Base-by-base conservation (phyloP, 2,888 invertebrate genomes). In the Diarsia rubi region DNA sequence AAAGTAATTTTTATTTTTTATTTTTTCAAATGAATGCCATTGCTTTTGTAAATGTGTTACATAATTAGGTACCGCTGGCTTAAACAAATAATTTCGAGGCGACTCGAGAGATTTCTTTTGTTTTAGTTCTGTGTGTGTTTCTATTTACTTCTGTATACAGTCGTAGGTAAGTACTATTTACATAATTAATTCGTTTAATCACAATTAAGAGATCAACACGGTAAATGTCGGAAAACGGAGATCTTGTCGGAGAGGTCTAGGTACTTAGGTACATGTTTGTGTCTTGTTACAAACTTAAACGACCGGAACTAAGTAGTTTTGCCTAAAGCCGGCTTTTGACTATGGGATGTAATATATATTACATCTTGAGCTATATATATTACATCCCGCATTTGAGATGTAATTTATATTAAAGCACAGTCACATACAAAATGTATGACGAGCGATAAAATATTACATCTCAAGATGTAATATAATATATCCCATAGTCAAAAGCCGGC, bases 171-270 rank as follows among this genome's bases (percentile, higher is more conserved):
- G 27, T 31, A 31, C 4, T 37, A 63, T 67, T 77, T 52, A 62
- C 78, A 27, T 79, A 54, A 49, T 59, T 59, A 81, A 80, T 75
- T 81, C 49, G 3, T 67, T 52, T 67, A 63, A 78, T 69, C 62
- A 63, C 42, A 42, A 63, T 54, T 47, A 42, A 52, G 47, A 70
- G 45, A 79, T 64, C 31, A 42, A 19, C 27, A 42, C 8, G n/a
- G 21, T 62, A 69, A 68, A 57, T 21, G 54, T 24, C 42, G 63
- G 67, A 52, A 81, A 75, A 24, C 65, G n/a, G 27, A 24, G 19
- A 24, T 37, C 24, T 21, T 27, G 27, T 57, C 27, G 9, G 27
- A 3, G 57, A 57, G 19, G n/a, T 24, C 16, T 54, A n/a, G n/a
- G n/a, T n/a, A n/a, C n/a, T n/a, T n/a, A n/a, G n/a, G n/a, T n/a